Evolutionary conservation across 2,797 vertebrate species (phyloP), one percentile per base, ranked within the genome.

Genomic region (Scyliorhinus canicula): DNA sequence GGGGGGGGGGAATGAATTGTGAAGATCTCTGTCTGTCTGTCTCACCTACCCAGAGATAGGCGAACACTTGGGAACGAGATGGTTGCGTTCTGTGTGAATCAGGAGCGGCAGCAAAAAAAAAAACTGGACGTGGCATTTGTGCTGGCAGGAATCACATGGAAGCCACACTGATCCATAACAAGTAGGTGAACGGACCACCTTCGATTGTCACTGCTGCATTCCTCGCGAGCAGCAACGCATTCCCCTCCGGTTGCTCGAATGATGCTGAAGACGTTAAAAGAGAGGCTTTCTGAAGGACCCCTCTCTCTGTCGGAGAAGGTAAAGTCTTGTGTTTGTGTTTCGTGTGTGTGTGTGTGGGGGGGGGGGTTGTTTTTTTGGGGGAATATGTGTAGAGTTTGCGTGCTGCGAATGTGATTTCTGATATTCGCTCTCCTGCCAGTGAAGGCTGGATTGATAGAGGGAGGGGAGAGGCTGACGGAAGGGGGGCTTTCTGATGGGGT

Each of bases 391-490:
- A 63, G 9, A 91, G 88, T 91, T 91, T 65, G 88, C 88, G 88
- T 91, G 88, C 63, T 65, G 60, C 63, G 88, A 91, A 91, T 91
- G 40, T 65, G n/a, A 91, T 65, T 91, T 44, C 60, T 47, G 60
- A 63, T 63, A n/a, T 60, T 63, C 0, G 35, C 57, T 91, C 35
- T 40, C 35, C 4, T 24, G 8, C 6, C 55, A 85, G n/a, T 52
- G 4, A 52, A 16, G 50, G 28, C 12, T 57, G 52, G 5, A 86
- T 24, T 24, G 57, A 11, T 31, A n/a, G 35, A 21, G 28, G 55
- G 35, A 8, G 14, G 55, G 9, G 40, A 44, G 57, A 26, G 85
- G 26, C 35, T 63, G 57, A 26, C 57, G 7, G 7, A 40, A 14
- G n/a, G 8, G 19, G 52, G 9, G 16, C 35, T 91, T 60, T 91